Conservation (phyloP, 2,113 vertebrate genomes). For the Lepisosteus osseus region DNA sequence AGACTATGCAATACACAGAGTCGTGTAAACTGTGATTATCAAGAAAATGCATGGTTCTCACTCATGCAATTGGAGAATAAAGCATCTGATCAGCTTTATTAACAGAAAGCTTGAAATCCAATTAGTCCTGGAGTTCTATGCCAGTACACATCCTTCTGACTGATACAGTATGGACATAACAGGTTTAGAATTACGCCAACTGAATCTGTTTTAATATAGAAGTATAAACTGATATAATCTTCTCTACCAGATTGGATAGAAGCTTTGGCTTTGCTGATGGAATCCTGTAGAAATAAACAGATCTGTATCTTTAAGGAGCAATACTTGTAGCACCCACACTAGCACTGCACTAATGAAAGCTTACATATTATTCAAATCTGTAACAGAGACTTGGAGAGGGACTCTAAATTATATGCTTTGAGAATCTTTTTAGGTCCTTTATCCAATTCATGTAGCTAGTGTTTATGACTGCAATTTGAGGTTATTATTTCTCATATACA, state of each 20-base stretch:
- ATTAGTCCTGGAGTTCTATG: constrained; percentile 17
- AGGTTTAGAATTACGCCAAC: constrained; percentile 25
- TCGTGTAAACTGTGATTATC: constrained; percentile 30
- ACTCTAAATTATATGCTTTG: too few relatives aligned
- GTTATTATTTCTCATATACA: too few relatives aligned
- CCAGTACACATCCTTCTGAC: constrained; percentile 19
- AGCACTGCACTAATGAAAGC: too few relatives aligned
- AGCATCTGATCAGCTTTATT: constrained; percentile 11
- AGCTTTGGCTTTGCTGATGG: constrained; percentile 30
- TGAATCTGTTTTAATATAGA: constrained; percentile 32
- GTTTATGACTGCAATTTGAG: too few relatives aligned
- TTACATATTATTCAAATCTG: too few relatives aligned
- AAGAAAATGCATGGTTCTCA: constrained; percentile 5
- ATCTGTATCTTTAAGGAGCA: constrained; percentile 19
- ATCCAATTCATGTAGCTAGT: too few relatives aligned
- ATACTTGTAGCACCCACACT: neutral
- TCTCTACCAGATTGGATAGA: constrained; percentile 24
- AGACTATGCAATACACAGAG: constrained; percentile 33
- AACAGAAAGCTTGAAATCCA: constrained; percentile 28
- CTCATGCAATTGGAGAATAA: constrained; percentile 18
- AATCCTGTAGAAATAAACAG: constrained; percentile 23
- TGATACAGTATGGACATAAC: constrained; percentile 9
- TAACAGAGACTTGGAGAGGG: too few relatives aligned
- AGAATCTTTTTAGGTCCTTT: too few relatives aligned
- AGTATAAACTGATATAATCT: constrained; percentile 36